phyloP scores from a whole-genome alignment of 2,113 vertebrate species.

The Chunga burmeisteri region DNA sequence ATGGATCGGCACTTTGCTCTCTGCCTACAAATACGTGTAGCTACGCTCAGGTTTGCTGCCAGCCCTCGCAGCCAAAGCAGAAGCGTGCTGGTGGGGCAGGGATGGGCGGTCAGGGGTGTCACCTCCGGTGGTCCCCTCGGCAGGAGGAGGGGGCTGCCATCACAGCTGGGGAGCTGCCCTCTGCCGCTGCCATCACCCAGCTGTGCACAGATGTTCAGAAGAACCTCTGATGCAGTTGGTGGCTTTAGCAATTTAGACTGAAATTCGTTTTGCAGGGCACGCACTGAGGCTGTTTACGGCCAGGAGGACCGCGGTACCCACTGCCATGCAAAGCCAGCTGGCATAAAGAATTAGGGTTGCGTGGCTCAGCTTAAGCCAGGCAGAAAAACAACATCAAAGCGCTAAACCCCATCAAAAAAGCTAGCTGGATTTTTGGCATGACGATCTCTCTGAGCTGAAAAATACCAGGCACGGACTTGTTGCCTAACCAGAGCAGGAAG shows the following conservation, averaged over 20 bases:
- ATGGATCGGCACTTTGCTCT: background rate
- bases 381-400: slow-evolving; percentile 18
- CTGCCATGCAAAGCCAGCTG: background rate
- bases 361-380: background rate
- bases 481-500: background rate
- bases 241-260: background rate
- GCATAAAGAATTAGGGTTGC: background rate
- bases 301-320: background rate
- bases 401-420: background rate
- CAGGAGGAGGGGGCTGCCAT: background rate
- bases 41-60: background rate
- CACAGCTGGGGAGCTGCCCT: background rate
- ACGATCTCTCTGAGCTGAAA: background rate
- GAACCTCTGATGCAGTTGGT: background rate
- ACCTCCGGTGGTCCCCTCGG: accelerated
- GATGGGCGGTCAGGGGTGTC: background rate
- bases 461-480: background rate
- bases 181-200: background rate
- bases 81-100: background rate
- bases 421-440: background rate
- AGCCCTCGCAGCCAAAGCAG: background rate
- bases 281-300: background rate
- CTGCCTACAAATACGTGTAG: background rate
- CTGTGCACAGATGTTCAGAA: background rate
- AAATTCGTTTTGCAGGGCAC: background rate